These are phyloP conservation scores for Popillia japonica DNA, from an alignment of 1,140 invertebrate species.

Conservation along the genomic window DNA sequence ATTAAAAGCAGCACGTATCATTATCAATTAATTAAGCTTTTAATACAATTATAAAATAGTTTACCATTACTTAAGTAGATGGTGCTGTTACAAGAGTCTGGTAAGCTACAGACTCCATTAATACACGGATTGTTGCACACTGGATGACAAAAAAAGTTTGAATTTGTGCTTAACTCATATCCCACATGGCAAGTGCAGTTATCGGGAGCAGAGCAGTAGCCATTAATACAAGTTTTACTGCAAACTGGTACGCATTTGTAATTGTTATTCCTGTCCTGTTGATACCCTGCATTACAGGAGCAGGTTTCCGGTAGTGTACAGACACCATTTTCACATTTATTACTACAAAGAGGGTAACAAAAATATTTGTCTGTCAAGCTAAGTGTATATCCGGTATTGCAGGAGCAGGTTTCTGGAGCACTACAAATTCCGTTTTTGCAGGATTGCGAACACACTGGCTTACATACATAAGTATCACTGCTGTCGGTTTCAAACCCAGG, in stretches of 20 bases:
- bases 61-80: neutral
- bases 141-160: slow-evolving; percentile 1
- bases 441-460: no score
- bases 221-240: no score
- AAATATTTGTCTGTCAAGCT: neutral
- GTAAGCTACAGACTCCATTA: slow-evolving; percentile 54
- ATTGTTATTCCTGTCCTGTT: no score
- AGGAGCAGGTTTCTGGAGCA: neutral
- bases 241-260: no score
- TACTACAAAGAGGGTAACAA: neutral
- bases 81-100: neutral
- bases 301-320: neutral
- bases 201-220: no score
- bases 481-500: no score
- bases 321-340: neutral
- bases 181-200: neutral
- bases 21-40: no score
- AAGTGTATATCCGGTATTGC: neutral
- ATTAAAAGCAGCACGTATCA: no score
- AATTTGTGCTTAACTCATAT: neutral
- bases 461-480: no score
- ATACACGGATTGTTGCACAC: slow-evolving; percentile 57
- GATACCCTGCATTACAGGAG: neutral
- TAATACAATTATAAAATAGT: no score
- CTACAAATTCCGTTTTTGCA: neutral